Base-by-base conservation (phyloP, 2,888 invertebrate species). In the Alloscopus bannaensis region DNA sequence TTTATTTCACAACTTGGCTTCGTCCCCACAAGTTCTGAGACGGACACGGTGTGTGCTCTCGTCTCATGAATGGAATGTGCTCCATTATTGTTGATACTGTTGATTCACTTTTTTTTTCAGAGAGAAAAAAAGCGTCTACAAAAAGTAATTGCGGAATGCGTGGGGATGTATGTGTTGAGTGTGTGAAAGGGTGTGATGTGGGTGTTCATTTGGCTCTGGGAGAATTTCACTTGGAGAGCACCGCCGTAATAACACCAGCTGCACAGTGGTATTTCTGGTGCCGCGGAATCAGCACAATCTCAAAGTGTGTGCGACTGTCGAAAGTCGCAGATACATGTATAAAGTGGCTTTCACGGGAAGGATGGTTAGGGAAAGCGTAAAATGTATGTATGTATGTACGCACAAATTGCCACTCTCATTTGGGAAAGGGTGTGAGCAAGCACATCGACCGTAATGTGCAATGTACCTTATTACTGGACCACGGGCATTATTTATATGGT, bases 401-500 rank as follows among this genome's bases (percentile, higher is more conserved):
- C 55, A 55, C 65, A 73, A 65, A 66, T 73, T 73, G 57, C 65
- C 47, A 31, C 57, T 4, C 31, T 73, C 73, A 73, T 73, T 73
- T 73, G 31, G 65, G 20, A 42, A 64, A 66, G 65, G 59, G 65
- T 57, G 65, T 73, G 73, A 73, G 65, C 45, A 31, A 65, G 47
- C 65, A 57, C 65, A 66, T 66, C 55, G 20, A 66, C 40, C 31
- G 45, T 59, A 65, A 73, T 47, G 59, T 47, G 55, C 64, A 66
- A 73, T 73, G 45, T 73, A 45, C 31, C 65, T 55, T 62, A 60
- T 60, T 68, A 36, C 72, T 36, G 72, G 62, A 64, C 64, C 64
- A 42, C 64, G 55, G 52, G 55, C 72, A 71, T 71, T 71, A 71
- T 50, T 71, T 71, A 71, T 71, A 31, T 47, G 50, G 47, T n/a